Base-by-base conservation (phyloP, 2,113 vertebrate species). In the Hypanus sabinus region DNA sequence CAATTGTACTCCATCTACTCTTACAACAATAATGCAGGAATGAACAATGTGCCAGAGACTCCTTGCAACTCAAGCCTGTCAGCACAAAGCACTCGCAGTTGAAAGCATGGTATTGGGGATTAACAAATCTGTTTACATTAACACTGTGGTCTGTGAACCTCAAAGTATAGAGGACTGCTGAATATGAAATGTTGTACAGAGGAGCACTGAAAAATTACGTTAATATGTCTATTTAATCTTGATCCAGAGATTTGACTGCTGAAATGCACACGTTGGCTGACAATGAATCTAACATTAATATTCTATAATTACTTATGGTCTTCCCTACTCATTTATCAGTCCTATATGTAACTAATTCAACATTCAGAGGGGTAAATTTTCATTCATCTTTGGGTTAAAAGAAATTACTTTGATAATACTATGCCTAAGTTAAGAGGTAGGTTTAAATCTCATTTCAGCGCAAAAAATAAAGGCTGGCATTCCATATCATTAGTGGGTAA, bases 1-100 rank as follows among this genome's bases (percentile, higher is more conserved):
- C 97, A 96, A 96, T 97, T 97, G 98, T 97, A 96, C 97, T 97
- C 97, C 96, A 96, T 96, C 97, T 96, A 97, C 97, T 97, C 96
- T 97, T 94, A 94, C 95, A 94, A 96, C 96, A 96, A 97, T 97
- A 97, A 97, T 98, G 96, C 95, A 95, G 96, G 96, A 95, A 95
- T 96, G 95, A 96, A 97, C 96, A 97, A 97, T 97, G 96, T 97
- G 96, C 95, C 96, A 95, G 96, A 97, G 96, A 96, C 96, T 97
- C 97, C 97, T 98, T 98, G 97, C 96, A 95, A 96, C 96, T 94
- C 94, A 95, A 94, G 95, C 95, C 95, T 97, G 97, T 97, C 97
- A 96, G 96, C 95, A 96, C 97, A 97, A 97, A 97, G 96, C 96
- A 97, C 96, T 96, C 94, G 96, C 96, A 75, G 96, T 97, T 97